Base-by-base conservation (phyloP, 2,888 invertebrate genomes). In the Ommatoiulus sabulosus region DNA sequence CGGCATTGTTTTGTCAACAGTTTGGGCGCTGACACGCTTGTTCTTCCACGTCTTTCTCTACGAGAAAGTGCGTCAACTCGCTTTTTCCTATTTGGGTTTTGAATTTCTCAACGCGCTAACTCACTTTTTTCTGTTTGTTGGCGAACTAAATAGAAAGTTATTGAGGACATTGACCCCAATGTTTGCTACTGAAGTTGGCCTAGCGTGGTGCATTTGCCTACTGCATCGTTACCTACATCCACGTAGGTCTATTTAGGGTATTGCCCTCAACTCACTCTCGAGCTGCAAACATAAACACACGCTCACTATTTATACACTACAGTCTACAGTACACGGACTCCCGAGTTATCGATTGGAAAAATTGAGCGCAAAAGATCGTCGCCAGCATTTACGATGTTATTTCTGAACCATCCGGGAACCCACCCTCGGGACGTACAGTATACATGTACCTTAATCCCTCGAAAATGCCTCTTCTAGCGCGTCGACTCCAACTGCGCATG, bases 61-160 rank as follows among this genome's bases (percentile, higher is more conserved):
- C 24, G 24, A 72, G 72, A 72, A 72, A 72, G 72, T 72, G 2
- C 72, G 72, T 20, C 72, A 72, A 72, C 72, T 72, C 20, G 24
- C 24, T 72, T 8, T 72, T 72, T 72, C 72, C 20, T 20, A 72
- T 24, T 72, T 72, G 72, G 72, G 72, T 24, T 72, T 72, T 24
- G 24, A 72, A 72, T 72, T 72, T 72, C 24, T 8, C 20, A 72
- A 72, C 20, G 63, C 10, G 63, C 6, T 15, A 63, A 63, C 63
- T 63, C 24, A 10, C 24, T 72, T 20, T 24, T 24, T 24, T 52
- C 15, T 52, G 10, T 52, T 17, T 72, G 72, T 72, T 24, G 72
- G 72, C n/a, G 72, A 72, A 72, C 72, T 72, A 72, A 72, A 72
- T 72, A 72, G 72, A 72, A 72, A 72, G 72, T 72, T 72, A 72